Evolutionary conservation across 2,113 vertebrate species (phyloP).

Genomic region (Embiotoca jacksoni): DNA sequence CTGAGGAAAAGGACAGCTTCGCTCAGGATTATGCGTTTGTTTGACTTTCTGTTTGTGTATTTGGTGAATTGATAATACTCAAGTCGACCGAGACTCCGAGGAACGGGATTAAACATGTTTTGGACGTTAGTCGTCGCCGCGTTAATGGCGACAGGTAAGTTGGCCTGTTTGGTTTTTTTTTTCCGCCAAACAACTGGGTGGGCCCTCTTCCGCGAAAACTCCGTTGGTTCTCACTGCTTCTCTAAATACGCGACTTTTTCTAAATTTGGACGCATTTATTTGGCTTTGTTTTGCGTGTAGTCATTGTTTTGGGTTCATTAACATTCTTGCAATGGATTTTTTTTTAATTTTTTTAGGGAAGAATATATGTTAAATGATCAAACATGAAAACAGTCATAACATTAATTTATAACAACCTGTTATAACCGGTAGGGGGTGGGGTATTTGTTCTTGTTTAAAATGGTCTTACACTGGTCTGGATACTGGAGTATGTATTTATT

Average conservation of each 20-base stretch:
- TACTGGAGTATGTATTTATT: too few species aligned
- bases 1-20: conserved; percentile 21
- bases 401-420: too few species aligned
- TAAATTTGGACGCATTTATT: background rate
- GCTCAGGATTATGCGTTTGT: background rate
- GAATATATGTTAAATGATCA: too few species aligned
- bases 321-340: background rate
- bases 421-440: too few species aligned
- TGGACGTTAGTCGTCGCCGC: conserved; percentile 65
- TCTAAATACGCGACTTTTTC: too few species aligned
- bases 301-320: background rate
- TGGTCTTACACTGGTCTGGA: too few species aligned
- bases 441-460: too few species aligned
- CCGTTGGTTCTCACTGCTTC: background rate
- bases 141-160: conserved; percentile 78
- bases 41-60: background rate
- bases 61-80: background rate
- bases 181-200: conserved; percentile 39
- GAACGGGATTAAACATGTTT: conserved; percentile 60
- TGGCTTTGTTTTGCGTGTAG: background rate
- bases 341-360: too few species aligned
- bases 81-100: background rate
- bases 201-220: conserved; percentile 59
- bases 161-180: conserved; percentile 16
- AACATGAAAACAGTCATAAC: too few species aligned